Conservation (phyloP, 2,113 vertebrate species). For the Pterocles orientalis region DNA sequence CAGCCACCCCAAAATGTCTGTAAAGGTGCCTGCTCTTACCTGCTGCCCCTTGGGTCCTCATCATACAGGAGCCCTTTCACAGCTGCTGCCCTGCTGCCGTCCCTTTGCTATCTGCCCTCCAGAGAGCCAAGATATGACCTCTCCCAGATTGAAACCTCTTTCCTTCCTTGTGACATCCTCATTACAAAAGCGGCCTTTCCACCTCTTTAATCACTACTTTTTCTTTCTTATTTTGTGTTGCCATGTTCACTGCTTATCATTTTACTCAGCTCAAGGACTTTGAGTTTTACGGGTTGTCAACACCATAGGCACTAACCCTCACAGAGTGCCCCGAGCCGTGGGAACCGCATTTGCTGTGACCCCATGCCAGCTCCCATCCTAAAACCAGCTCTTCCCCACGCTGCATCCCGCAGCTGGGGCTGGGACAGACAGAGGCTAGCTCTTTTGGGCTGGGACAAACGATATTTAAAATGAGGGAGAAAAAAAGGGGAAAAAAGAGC, state of each 20-base stretch:
- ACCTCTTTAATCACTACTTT: background rate
- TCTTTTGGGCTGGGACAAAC: background rate
- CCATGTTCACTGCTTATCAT: background rate
- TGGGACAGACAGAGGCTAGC: background rate
- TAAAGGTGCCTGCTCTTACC: slow-evolving; percentile 10
- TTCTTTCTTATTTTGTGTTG: background rate
- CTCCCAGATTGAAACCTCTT: background rate
- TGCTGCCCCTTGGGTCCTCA: fast-evolving
- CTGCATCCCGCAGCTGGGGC: background rate
- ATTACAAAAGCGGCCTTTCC: background rate
- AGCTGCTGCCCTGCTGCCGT: background rate
- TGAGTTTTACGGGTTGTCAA: background rate
- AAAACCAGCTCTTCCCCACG: background rate
- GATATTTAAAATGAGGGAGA: background rate
- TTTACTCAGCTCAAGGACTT: background rate
- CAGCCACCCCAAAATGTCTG: background rate
- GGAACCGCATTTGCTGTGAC: background rate
- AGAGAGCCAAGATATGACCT: background rate
- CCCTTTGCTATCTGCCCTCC: background rate
- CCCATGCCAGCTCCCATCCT: fast-evolving
- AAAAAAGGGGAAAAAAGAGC: background rate
- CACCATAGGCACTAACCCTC: background rate
- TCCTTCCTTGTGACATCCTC: background rate
- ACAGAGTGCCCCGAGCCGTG: fast-evolving
- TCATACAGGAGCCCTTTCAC: background rate